Conservation (phyloP, 1,140 invertebrate genomes). For the Maconellicoccus hirsutus region DNA sequence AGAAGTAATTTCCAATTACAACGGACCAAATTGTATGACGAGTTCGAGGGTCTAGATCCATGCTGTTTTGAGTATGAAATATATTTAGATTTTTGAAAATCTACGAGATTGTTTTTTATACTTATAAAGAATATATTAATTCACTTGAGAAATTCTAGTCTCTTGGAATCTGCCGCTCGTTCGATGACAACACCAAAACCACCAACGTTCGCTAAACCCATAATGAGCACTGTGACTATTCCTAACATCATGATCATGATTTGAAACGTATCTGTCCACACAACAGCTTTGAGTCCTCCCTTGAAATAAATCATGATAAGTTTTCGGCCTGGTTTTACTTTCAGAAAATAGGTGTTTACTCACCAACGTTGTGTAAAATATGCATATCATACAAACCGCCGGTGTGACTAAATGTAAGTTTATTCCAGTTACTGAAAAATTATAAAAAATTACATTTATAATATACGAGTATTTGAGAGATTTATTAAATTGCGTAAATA, state of each 20-base stretch:
- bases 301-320: constrained; percentile 33
- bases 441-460: constrained; percentile 19
- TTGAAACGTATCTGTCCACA: constrained; percentile 79
- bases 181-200: constrained; percentile 50
- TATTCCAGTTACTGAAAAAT: constrained; percentile 31
- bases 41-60: constrained; percentile 58
- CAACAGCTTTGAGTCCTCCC: constrained; percentile 76
- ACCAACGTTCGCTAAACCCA: constrained; percentile 53
- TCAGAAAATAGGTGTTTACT: not conserved
- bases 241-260: constrained; percentile 62
- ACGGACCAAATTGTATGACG: constrained; percentile 74
- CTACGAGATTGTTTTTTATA: too few species aligned
- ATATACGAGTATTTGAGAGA: too few species aligned
- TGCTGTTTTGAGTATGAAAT: constrained; percentile 43
- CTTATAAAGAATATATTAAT: too few species aligned
- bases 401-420: constrained; percentile 31
- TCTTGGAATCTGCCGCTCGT: constrained; percentile 40
- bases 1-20: constrained; percentile 66
- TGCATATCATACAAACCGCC: constrained; percentile 31
- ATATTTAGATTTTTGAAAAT: too few species aligned
- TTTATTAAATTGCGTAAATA: constrained; percentile 27
- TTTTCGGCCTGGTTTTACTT: not conserved
- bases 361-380: constrained; percentile 33
- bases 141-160: constrained; percentile 50
- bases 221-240: constrained; percentile 50